These are phyloP conservation scores for Dasysyrphus albostriatus DNA, from an alignment of 2,888 invertebrate genomes.

Conservation along the genomic window DNA sequence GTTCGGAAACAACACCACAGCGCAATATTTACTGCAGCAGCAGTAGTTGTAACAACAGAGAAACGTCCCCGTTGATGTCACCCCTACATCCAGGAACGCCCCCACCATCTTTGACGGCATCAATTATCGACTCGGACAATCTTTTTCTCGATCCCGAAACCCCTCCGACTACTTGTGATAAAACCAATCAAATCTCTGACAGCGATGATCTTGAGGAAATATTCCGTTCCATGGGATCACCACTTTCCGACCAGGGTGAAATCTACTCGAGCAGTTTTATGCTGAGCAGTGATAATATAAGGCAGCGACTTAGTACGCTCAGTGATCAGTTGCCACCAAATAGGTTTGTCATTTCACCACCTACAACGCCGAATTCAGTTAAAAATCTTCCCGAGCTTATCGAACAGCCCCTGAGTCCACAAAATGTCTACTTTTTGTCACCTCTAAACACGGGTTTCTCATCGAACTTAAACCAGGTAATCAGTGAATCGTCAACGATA, in stretches of 20 bases:
- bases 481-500: slow-evolving; percentile 83
- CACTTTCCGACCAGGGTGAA: slow-evolving; percentile 79
- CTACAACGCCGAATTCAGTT: slow-evolving; percentile 81
- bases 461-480: slow-evolving; percentile 76
- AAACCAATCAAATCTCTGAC: slow-evolving; percentile 80
- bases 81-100: slow-evolving; percentile 80
- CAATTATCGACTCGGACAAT: slow-evolving; percentile 77
- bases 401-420: slow-evolving; percentile 78
- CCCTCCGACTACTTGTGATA: slow-evolving; percentile 78
- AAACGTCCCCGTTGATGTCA: slow-evolving; percentile 77
- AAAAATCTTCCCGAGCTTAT: slow-evolving; percentile 77
- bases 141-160: slow-evolving; percentile 68
- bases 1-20: slow-evolving; percentile 68
- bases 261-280: slow-evolving; percentile 49
- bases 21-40: slow-evolving; percentile 59
- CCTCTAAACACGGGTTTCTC: slow-evolving; percentile 80
- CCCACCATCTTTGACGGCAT: slow-evolving; percentile 82
- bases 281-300: slow-evolving; percentile 76
- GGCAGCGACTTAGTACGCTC: slow-evolving; percentile 82
- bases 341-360: slow-evolving; percentile 81
- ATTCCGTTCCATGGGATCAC: slow-evolving; percentile 82
- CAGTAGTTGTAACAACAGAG: slow-evolving; percentile 59
- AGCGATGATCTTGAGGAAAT: slow-evolving; percentile 82
- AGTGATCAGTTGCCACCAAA: slow-evolving; percentile 82
- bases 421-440: slow-evolving; percentile 83